Percentiles rank a stretch among this genome's conserved stretches.
Evolutionary conservation across 2,888 invertebrate species (phyloP).

Genomic region (Xanthostigma xanthostigma): DNA sequence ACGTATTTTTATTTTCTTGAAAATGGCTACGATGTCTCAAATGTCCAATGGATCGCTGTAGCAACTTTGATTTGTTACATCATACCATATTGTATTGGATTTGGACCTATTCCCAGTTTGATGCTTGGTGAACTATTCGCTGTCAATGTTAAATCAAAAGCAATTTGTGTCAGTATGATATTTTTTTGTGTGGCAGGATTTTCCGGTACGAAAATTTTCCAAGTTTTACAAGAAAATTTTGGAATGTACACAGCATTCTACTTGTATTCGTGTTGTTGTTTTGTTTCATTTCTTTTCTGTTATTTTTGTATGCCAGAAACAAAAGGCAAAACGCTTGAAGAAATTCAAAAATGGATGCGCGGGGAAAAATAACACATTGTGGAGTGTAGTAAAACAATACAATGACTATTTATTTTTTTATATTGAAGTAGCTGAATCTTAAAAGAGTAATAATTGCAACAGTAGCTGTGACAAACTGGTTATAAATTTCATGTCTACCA

Average conservation of each 20-base stretch:
- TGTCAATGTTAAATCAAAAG: slow-evolving; percentile 33
- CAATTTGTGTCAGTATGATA: too few species aligned
- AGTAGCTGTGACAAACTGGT: too few species aligned
- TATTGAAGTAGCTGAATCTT: too few species aligned
- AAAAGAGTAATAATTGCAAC: too few species aligned
- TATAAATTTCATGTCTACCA: too few species aligned
- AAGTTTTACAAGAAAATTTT: slow-evolving; percentile 17
- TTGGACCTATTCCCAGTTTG: slow-evolving; percentile 75
- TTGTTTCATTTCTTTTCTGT: slow-evolving; percentile 15
- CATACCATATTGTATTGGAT: slow-evolving; percentile 51
- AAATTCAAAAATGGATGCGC: slow-evolving; percentile 16
- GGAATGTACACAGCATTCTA: slow-evolving; percentile 22
- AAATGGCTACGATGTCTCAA: slow-evolving; percentile 31
- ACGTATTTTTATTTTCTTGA: slow-evolving; percentile 54
- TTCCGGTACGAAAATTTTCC: slow-evolving; percentile 18
- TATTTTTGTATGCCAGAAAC: slow-evolving; percentile 21
- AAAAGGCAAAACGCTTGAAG: slow-evolving; percentile 22
- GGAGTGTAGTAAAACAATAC: too few species aligned
- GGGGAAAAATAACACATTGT: too few species aligned
- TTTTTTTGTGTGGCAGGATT: too few species aligned
- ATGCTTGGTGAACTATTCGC: slow-evolving; percentile 65
- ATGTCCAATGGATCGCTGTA: slow-evolving; percentile 54
- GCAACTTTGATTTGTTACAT: slow-evolving; percentile 49
- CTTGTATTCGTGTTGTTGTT: slow-evolving; percentile 16
- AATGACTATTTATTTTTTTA: too few species aligned